These are phyloP conservation scores for Eugnorisma glareosa DNA, from an alignment of 2,888 invertebrate species.

Conservation along the genomic window DNA sequence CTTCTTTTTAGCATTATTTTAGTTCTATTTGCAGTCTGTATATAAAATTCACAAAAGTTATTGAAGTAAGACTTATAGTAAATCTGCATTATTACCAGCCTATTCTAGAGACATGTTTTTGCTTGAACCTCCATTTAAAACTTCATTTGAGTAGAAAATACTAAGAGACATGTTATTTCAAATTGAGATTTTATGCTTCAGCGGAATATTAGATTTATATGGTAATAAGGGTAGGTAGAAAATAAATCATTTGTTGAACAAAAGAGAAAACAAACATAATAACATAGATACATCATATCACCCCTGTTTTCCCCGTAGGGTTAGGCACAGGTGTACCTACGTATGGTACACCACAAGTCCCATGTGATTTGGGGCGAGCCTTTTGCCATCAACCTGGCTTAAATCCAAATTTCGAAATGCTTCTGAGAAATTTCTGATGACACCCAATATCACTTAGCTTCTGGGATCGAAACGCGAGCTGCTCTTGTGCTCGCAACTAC, in stretches of 20 bases:
- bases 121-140: not conserved
- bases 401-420: not conserved
- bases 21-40: no score
- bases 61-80: not conserved
- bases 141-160: not conserved
- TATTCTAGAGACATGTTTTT: not conserved
- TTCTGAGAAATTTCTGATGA: not conserved
- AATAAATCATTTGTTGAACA: not conserved
- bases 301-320: not conserved
- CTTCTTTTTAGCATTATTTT: no score
- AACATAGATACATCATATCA: not conserved
- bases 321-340: not conserved
- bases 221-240: not conserved
- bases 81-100: not conserved
- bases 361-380: not conserved
- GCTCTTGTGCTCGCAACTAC: not conserved
- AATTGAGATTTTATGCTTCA: slow-evolving; percentile 1
- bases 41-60: not conserved
- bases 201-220: not conserved
- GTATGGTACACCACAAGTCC: not conserved
- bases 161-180: not conserved
- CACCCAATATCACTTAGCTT: not conserved
- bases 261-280: not conserved
- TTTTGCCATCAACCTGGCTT: not conserved
- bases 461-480: accelerated